Conservation (phyloP, 2,888 invertebrate genomes). For the Lepetodrilus schrolli region DNA sequence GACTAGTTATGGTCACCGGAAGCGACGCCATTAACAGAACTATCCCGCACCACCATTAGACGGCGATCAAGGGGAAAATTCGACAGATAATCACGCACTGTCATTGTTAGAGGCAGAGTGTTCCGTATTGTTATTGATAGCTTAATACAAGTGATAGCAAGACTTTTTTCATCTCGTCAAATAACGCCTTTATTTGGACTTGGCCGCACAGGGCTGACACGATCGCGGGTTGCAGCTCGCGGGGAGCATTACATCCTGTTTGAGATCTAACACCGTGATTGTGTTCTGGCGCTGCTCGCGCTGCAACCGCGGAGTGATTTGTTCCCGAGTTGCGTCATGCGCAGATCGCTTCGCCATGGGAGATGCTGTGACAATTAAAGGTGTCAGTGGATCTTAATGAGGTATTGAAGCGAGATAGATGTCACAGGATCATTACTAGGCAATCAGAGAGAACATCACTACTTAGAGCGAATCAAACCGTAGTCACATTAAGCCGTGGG, state of each 20-base stretch:
- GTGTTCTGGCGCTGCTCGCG: background rate
- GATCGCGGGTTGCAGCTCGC: slow-evolving; percentile 9
- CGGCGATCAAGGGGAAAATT: slow-evolving; percentile 30
- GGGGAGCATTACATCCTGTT: slow-evolving; percentile 15
- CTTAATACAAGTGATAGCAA: slow-evolving; percentile 23
- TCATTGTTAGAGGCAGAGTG: slow-evolving; percentile 22
- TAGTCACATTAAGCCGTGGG: background rate
- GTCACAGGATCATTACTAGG: background rate
- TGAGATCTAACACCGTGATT: slow-evolving; percentile 2
- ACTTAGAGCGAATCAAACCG: background rate
- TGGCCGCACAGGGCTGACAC: slow-evolving; percentile 1
- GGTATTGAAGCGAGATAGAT: background rate
- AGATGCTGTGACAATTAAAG: background rate
- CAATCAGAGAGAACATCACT: background rate
- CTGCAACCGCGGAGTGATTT: slow-evolving; percentile 4
- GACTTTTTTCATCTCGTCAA: slow-evolving; percentile 22
- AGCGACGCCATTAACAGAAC: slow-evolving; percentile 24
- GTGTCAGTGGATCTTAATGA: background rate
- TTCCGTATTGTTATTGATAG: slow-evolving; percentile 30
- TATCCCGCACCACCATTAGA: slow-evolving; percentile 28
- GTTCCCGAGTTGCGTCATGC: background rate
- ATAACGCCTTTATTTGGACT: slow-evolving; percentile 26
- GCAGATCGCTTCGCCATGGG: background rate
- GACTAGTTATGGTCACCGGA: slow-evolving; percentile 20
- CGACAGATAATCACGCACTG: slow-evolving; percentile 29